Evolutionary conservation across 2,113 vertebrate species (phyloP).

Genomic region (Silurus glanis): DNA sequence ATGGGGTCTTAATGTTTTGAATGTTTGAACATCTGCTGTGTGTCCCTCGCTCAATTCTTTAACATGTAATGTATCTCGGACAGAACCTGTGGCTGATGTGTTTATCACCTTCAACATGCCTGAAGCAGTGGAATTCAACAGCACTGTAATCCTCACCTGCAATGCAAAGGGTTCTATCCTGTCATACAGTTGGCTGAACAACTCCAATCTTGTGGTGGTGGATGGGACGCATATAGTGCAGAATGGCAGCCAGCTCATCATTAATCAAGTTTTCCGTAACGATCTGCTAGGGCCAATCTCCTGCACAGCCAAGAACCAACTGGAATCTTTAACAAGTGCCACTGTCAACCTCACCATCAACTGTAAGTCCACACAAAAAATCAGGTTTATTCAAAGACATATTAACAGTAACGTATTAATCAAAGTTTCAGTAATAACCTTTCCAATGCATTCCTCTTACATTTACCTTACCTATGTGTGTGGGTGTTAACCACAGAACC

Average conservation of each 20-base stretch:
- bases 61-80: background rate
- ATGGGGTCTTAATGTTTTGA: background rate
- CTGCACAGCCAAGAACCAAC: conserved; percentile 58
- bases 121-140: conserved; percentile 63
- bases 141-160: conserved; percentile 67
- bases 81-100: conserved; percentile 64
- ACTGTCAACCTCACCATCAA: conserved; percentile 62
- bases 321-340: conserved; percentile 51
- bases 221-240: conserved; percentile 23
- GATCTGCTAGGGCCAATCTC: conserved; percentile 62
- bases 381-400: background rate
- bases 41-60: background rate
- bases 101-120: conserved; percentile 36
- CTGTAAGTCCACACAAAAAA: conserved; percentile 63
- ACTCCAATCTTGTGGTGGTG: background rate
- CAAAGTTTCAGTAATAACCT: background rate
- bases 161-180: conserved; percentile 63
- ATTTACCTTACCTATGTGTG: background rate
- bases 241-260: conserved; percentile 52
- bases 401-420: background rate
- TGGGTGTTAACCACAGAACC: background rate
- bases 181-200: conserved; percentile 63
- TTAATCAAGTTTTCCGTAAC: conserved; percentile 45
- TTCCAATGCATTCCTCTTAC: background rate
- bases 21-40: too few relatives aligned